These are phyloP conservation scores for Falco peregrinus DNA, from an alignment of 2,797 vertebrate genomes.

Conservation along the genomic window DNA sequence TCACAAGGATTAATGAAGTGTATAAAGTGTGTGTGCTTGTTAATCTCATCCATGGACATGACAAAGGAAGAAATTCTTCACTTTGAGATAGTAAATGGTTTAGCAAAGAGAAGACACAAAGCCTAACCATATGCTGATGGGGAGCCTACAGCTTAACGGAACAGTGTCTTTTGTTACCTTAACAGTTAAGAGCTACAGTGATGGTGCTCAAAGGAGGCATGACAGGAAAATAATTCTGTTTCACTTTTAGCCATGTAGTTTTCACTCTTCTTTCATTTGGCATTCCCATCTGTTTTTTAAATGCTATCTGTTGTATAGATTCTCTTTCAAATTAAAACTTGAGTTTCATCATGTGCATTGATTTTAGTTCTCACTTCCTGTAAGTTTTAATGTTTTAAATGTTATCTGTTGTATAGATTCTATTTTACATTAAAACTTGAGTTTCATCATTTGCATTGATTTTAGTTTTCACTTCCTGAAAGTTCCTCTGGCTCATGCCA, in stretches of 20 bases:
- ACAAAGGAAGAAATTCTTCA: constrained; percentile 65
- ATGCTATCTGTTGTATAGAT: not conserved
- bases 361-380: not conserved
- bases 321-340: not conserved
- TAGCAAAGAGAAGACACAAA: constrained; percentile 45
- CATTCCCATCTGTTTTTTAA: not conserved
- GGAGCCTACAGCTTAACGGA: not conserved
- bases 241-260: not conserved
- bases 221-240: not conserved
- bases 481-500: not conserved
- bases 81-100: constrained; percentile 46
- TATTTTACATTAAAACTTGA: no score
- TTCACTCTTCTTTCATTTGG: not conserved
- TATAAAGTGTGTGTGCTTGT: constrained; percentile 34
- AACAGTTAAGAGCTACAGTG: not conserved
- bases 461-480: not conserved
- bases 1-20: constrained; percentile 55
- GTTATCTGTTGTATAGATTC: no score
- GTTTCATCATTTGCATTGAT: no score
- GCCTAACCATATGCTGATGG: not conserved
- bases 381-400: not conserved
- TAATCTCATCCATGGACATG: constrained; percentile 35
- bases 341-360: no score
- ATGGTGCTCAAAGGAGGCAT: not conserved
- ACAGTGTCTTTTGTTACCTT: not conserved